These are phyloP conservation scores for Zosterops borbonicus DNA, from an alignment of 2,113 vertebrate genomes.

Conservation along the genomic window DNA sequence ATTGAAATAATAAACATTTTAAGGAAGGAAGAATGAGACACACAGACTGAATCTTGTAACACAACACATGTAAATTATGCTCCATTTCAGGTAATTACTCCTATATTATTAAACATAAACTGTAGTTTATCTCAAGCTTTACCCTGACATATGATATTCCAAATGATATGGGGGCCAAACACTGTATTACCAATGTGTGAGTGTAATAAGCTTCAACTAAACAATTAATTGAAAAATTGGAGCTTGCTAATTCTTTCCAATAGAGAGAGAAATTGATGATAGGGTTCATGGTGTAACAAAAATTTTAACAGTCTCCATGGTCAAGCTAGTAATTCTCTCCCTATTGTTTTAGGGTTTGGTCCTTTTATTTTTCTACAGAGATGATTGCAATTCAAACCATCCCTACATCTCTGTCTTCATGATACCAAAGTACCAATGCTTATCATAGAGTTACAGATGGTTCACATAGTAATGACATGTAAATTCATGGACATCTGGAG, in stretches of 20 bases:
- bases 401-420: neutral
- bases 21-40: neutral
- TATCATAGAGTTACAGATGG: neutral
- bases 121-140: neutral
- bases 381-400: neutral
- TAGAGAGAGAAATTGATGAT: neutral
- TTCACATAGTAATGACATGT: neutral
- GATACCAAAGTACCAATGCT: neutral
- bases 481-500: neutral
- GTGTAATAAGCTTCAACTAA: neutral
- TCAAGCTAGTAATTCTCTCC: neutral
- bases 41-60: neutral
- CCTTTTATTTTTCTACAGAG: neutral
- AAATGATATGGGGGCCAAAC: neutral
- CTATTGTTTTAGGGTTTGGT: neutral
- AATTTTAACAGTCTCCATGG: neutral
- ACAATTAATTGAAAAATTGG: neutral
- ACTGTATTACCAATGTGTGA: neutral
- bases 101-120: neutral
- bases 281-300: neutral
- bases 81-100: neutral
- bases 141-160: neutral
- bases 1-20: neutral
- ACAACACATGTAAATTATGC: neutral
- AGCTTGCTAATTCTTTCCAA: neutral